phyloP scores from a whole-genome alignment of 2,888 invertebrate species.

The Chalcosyrphus nemorum region DNA sequence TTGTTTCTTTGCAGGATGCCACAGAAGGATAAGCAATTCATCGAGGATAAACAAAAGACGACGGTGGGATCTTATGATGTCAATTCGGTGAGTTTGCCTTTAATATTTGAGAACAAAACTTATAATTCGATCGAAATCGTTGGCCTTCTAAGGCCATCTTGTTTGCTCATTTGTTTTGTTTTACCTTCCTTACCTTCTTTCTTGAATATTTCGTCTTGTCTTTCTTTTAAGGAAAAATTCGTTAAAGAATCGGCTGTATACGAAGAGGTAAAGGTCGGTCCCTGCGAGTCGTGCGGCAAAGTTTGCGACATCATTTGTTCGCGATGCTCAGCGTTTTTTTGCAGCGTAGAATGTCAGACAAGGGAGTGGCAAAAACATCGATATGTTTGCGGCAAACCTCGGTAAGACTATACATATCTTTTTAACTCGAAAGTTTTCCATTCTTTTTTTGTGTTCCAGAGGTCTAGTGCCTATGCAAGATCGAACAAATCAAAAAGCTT shows the following conservation, averaged over 20 bases:
- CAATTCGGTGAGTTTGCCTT: conserved; percentile 8
- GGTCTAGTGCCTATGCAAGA: conserved; percentile 3
- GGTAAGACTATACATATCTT: conserved; percentile 72
- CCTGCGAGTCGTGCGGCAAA: conserved; percentile 73
- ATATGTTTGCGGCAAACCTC: conserved; percentile 75
- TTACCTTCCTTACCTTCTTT: neutral
- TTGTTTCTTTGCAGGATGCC: conserved; percentile 71
- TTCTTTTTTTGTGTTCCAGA: neutral
- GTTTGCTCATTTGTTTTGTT: too few species aligned
- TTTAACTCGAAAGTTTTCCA: neutral
- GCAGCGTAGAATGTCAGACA: conserved; percentile 77
- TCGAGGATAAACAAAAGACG: conserved; percentile 72
- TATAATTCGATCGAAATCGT: too few species aligned
- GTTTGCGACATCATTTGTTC: conserved; percentile 74
- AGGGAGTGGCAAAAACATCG: conserved; percentile 76
- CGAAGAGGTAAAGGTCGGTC: conserved; percentile 24
- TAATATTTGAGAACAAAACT: too few species aligned
- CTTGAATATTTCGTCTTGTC: neutral
- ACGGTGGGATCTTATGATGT: conserved; percentile 68
- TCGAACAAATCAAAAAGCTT: neutral
- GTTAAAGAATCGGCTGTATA: neutral
- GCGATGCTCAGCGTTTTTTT: conserved; percentile 76
- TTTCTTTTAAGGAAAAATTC: conserved; percentile 40
- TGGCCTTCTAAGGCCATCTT: neutral
- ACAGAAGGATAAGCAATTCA: conserved; percentile 65